Percentiles rank a stretch among this genome's conserved stretches.
Evolutionary conservation across 2,888 invertebrate genomes (phyloP).

Genomic region (Drosophila fulvimacula): DNA sequence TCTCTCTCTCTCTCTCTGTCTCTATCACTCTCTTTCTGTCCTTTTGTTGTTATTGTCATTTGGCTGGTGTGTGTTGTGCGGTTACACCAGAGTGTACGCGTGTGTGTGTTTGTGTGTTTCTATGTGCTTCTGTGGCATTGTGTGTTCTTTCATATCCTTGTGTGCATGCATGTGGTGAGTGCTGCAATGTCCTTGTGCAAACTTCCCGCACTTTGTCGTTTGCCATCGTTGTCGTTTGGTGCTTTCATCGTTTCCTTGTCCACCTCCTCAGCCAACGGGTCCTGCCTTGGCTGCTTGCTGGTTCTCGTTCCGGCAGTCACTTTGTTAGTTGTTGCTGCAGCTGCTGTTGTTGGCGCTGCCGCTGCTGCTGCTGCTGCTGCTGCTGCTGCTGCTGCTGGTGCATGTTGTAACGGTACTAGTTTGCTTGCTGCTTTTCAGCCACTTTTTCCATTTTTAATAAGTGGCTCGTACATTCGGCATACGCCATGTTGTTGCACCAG

Average conservation of each 20-base stretch:
- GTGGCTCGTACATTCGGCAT: slow-evolving; percentile 63
- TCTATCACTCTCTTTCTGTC: slow-evolving; percentile 21
- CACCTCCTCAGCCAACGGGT: slow-evolving; percentile 16
- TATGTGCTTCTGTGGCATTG: slow-evolving; percentile 27
- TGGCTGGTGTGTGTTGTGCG: slow-evolving; percentile 57
- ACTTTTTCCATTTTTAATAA: slow-evolving; percentile 57
- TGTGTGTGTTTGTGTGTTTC: slow-evolving; percentile 29
- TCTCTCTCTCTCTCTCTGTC: slow-evolving; percentile 17
- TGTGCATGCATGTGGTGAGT: slow-evolving; percentile 79
- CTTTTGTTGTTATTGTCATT: slow-evolving; percentile 30
- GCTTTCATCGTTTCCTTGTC: slow-evolving; percentile 41
- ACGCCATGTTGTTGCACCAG: slow-evolving; percentile 60
- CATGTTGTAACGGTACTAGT: slow-evolving; percentile 45
- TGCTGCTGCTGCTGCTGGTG: slow-evolving; percentile 36
- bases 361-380: slow-evolving; percentile 21
- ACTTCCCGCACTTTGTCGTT: slow-evolving; percentile 78
- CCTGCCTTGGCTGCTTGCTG: slow-evolving; percentile 39
- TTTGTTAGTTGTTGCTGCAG: slow-evolving; percentile 54
- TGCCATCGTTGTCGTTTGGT: slow-evolving; percentile 49
- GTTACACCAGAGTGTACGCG: slow-evolving; percentile 30
- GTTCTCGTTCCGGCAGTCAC: slow-evolving; percentile 45
- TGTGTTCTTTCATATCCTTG: slow-evolving; percentile 70
- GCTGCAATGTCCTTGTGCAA: slow-evolving; percentile 80
- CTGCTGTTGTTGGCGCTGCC: slow-evolving; percentile 30
- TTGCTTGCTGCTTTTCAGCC: slow-evolving; percentile 38